Evolutionary conservation across 1,140 invertebrate genomes (phyloP), one percentile per base, ranked within the genome.

Genomic region (Neodiprion pinetum): DNA sequence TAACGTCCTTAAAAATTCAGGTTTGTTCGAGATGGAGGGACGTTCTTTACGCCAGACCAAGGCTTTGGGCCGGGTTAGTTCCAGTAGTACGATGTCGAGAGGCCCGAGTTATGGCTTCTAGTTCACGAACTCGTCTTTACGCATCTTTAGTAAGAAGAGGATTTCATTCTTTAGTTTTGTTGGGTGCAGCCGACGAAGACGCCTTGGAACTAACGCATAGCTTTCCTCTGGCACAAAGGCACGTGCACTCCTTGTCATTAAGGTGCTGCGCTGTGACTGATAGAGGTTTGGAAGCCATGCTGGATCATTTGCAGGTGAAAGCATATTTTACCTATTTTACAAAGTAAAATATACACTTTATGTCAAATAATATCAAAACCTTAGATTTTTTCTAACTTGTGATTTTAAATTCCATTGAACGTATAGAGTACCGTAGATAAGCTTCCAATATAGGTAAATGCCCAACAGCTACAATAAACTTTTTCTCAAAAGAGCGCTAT

Each of bases 201-300:
- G 93, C 96, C 61, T 89, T 94, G 65, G 96, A 98, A 85, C 91
- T 98, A 79, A 93, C 96, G 67, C 93, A 94, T 82, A 93, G 94
- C 75, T 97, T 95, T 84, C 94, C 95, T 8, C 86, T 94, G 70
- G 95, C 94, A 67, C 93, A 95, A 81, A 94, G 95, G 84, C 94
- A 96, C 81, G 90, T 97, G 72, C 93, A 95, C 79, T 94, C 94
- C 71, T 90, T 97, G 53, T 93, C 93, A 78, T 90, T 98, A 75
- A 91, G 95, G 78, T 96, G 95, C 85, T 96, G 95, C 75, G 96
- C 95, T 76, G 91, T 98, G 81, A 95, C 94, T 5, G 96, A 98
- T 89, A 90, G 94, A 80, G 96, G 96, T 4, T 88, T 98, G 75
- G 96, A 98, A 87, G 91, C 93, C 10, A 90, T 98, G 14, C 88